phyloP scores from a whole-genome alignment of 2,113 vertebrate species.

The Patagioenas fasciata region DNA sequence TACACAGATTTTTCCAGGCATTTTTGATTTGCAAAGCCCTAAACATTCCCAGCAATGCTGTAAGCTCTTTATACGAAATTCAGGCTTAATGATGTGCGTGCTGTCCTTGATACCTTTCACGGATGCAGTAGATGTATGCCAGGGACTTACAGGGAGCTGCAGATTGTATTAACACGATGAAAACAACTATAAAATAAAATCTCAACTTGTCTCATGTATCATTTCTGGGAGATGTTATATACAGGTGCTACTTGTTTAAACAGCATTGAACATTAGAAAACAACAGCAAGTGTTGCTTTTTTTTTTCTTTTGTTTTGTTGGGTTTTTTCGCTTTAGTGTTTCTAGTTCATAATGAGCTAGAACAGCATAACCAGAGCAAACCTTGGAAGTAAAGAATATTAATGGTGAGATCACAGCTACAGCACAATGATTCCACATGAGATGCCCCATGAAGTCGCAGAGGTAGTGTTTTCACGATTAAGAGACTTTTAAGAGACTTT shows the following conservation, averaged over 20 bases:
- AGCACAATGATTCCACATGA: rapidly evolving
- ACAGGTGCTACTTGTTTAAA: not conserved
- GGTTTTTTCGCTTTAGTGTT: not conserved
- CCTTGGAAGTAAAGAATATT: not conserved
- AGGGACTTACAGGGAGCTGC: not conserved
- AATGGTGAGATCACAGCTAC: not conserved
- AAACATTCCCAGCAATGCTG: not conserved
- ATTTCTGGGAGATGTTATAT: not conserved
- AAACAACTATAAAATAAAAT: not conserved
- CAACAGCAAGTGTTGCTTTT: not conserved
- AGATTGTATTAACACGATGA: not conserved
- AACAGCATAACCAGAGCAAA: not conserved
- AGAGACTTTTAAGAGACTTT: not conserved
- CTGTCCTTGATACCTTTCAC: not conserved
- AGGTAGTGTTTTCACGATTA: rapidly evolving
- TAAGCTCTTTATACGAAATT: not conserved
- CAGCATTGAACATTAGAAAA: not conserved
- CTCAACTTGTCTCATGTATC: not conserved
- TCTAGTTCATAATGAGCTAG: not conserved
- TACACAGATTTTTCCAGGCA: not conserved
- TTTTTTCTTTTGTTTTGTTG: not conserved
- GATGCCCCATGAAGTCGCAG: not conserved
- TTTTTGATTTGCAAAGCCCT: not conserved
- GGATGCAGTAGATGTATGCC: not conserved
- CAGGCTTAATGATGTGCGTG: not conserved